These are phyloP conservation scores for Cyclophora punctaria DNA, from an alignment of 2,888 invertebrate genomes.

Conservation along the genomic window DNA sequence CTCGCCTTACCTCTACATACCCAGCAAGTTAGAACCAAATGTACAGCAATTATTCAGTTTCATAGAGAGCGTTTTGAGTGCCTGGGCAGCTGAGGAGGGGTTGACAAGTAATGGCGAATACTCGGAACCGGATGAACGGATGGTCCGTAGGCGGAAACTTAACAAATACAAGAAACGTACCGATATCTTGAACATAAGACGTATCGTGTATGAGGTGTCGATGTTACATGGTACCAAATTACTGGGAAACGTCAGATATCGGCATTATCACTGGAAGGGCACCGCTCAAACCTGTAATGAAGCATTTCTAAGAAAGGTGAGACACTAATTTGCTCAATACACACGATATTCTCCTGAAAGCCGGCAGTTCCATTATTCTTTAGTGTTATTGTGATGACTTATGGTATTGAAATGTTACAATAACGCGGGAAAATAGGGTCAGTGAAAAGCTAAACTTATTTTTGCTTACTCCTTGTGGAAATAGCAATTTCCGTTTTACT, in stretches of 20 bases:
- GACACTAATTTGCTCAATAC: slow-evolving; percentile 14
- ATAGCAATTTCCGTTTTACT: slow-evolving; percentile 71
- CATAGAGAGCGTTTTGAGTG: slow-evolving; percentile 85
- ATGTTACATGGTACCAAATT: slow-evolving; percentile 79
- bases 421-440: slow-evolving; percentile 34
- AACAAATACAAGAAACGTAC: slow-evolving; percentile 79
- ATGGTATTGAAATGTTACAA: slow-evolving; percentile 13
- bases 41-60: slow-evolving; percentile 88
- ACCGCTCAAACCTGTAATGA: slow-evolving; percentile 92
- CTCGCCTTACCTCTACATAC: slow-evolving; percentile 70
- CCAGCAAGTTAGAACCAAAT: slow-evolving; percentile 80
- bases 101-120: slow-evolving; percentile 83
- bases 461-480: slow-evolving; percentile 57
- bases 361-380: slow-evolving; percentile 8
- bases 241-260: slow-evolving; percentile 80
- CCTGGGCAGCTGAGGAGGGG: slow-evolving; percentile 84
- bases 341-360: no score
- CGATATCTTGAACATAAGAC: slow-evolving; percentile 79
- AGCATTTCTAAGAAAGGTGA: slow-evolving; percentile 90
- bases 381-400: slow-evolving; percentile 9
- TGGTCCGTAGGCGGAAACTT: slow-evolving; percentile 75
- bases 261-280: slow-evolving; percentile 89
- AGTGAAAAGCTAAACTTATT: slow-evolving; percentile 59
- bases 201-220: slow-evolving; percentile 82
- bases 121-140: slow-evolving; percentile 82